phyloP scores from a whole-genome alignment of 2,797 vertebrate genomes.

The Cossypha niveicapilla region DNA sequence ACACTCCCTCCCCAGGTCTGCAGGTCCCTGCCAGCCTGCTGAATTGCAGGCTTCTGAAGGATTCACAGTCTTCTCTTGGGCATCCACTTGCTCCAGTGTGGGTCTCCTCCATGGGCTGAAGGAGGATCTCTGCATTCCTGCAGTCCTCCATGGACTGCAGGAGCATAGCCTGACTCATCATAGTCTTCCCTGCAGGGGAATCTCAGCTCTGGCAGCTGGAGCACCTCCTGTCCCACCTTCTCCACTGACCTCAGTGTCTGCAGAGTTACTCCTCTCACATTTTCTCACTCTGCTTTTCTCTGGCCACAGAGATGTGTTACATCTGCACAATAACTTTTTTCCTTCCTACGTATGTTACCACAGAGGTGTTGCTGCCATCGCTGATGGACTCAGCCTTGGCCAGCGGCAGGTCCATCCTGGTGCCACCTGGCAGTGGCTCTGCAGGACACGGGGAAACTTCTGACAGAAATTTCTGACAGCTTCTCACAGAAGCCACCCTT shows the following conservation, averaged over 20 bases:
- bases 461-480: not conserved
- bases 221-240: not conserved
- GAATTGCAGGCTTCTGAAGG: not conserved
- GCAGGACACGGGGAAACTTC: not conserved
- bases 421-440: not conserved
- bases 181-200: not conserved
- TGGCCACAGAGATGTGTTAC: not conserved
- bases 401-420: not conserved
- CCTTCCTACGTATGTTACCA: not conserved
- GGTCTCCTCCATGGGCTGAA: not conserved
- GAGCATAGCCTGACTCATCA: not conserved
- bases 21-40: not conserved
- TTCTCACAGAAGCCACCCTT: not conserved
- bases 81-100: too few relatives aligned
- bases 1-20: not conserved
- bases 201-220: not conserved
- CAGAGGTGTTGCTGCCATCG: accelerated
- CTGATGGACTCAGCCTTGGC: not conserved
- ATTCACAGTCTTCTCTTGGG: not conserved
- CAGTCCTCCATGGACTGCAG: not conserved
- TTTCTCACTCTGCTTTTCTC: not conserved
- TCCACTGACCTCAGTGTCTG: not conserved
- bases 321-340: not conserved
- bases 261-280: not conserved
- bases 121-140: not conserved